Evolutionary conservation across 2,888 invertebrate genomes (phyloP), one percentile per base, ranked within the genome.

Genomic region (Xanthorhoe spadicearia): DNA sequence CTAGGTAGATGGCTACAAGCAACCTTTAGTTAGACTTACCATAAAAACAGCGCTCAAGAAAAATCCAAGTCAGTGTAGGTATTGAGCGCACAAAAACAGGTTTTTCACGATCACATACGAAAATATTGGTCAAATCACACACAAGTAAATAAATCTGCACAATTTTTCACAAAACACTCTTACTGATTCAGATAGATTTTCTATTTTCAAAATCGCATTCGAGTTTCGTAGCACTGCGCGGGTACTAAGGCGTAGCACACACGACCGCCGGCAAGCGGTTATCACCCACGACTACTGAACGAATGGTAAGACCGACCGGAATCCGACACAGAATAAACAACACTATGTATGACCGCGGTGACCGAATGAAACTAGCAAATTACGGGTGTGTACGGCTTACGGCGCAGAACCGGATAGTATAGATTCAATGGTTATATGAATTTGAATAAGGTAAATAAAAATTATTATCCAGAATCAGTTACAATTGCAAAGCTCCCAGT

Each of bases 261-360:
- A 84, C 89, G 77, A 80, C 85, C 77, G 48, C 55, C 68, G 19
- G 53, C 59, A 43, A 72, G 69, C 85, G 83, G 86, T 88, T 90
- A 90, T 90, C 90, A 88, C 79, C 77, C 82, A 81, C 85, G 87
- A 92, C 92, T 91, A 82, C 55, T 64, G 66, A 77, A 77, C 78
- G 88, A 87, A 79, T 74, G 75, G 81, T 85, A 82, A 79, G 84
- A 82, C 80, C 75, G 82, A 83, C 65, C 76, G 83, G 79, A 77
- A 81, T 80, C 79, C 74, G 56, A 15, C 64, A 54, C 32, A 61
- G 68, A 64, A 57, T 60, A 63, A 54, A 48, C 60, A 52, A 46
- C 69, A 76, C 71, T 55, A 3, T 9, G 32, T 49, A 55, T 1
- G 49, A 51, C 50, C 38, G 55, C 64, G 64, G 64, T 19, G 73